These are phyloP conservation scores for Gorsachius goisagi DNA, from an alignment of 2,113 vertebrate species.

Conservation along the genomic window DNA sequence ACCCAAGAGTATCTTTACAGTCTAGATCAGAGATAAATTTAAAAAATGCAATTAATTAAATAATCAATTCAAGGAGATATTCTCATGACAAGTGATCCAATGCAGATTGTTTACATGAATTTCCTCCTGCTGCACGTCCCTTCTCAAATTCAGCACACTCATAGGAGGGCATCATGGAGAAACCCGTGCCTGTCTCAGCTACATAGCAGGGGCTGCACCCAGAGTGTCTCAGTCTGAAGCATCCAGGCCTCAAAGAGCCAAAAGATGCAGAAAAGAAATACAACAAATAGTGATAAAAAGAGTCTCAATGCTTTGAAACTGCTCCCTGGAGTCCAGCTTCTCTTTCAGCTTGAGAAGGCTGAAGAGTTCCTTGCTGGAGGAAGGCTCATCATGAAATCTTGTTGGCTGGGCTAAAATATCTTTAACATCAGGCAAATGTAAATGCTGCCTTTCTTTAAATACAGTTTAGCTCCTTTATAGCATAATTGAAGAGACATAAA, in stretches of 20 bases:
- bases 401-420: neutral
- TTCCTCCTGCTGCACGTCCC: neutral
- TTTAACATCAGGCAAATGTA: neutral
- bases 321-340: neutral
- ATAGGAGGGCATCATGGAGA: neutral
- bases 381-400: neutral
- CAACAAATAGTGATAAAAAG: neutral
- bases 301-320: neutral
- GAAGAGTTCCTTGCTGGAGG: neutral
- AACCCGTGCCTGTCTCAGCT: neutral
- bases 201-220: neutral
- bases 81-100: neutral
- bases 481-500: constrained; percentile 15
- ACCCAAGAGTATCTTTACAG: neutral
- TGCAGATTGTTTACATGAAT: neutral
- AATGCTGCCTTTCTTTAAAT: constrained; percentile 38
- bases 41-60: neutral
- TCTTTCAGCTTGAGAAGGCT: neutral
- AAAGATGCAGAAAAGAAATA: neutral
- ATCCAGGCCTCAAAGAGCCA: neutral
- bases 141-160: neutral
- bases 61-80: neutral
- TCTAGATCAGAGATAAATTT: neutral
- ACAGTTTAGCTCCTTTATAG: constrained; percentile 34
- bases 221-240: neutral